phyloP scores from a whole-genome alignment of 2,797 vertebrate genomes.

The Muscicapa comitata region DNA sequence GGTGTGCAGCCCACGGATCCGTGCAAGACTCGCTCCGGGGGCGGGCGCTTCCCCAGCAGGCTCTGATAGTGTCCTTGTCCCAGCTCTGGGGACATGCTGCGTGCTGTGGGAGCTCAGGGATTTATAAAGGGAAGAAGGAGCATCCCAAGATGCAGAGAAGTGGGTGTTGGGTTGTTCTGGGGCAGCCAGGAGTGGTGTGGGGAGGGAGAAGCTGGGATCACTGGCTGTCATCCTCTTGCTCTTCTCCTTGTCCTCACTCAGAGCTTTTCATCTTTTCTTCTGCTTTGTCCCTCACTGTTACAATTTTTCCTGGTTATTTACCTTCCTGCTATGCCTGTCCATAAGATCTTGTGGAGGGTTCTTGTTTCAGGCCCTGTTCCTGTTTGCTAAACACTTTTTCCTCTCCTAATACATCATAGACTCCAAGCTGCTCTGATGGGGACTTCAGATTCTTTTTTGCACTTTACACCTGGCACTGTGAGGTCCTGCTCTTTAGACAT shows the following conservation, averaged over 20 bases:
- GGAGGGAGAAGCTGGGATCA: not conserved
- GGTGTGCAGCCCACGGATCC: not conserved
- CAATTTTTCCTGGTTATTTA: not conserved
- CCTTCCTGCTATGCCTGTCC: not conserved
- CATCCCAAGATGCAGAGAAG: not conserved
- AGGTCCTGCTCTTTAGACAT: not conserved
- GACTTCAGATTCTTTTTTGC: not conserved
- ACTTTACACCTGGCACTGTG: not conserved
- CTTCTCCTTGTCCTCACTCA: not conserved
- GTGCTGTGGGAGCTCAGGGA: not conserved
- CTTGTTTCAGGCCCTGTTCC: not conserved
- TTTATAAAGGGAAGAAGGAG: not conserved
- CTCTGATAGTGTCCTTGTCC: not conserved
- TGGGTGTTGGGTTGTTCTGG: not conserved
- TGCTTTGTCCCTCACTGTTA: not conserved
- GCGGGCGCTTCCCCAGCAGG: not conserved
- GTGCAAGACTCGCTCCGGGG: not conserved
- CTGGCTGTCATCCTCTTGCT: not conserved
- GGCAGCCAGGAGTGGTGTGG: fast-evolving
- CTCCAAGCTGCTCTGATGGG: not conserved
- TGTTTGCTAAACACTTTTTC: not conserved
- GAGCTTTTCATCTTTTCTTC: not conserved
- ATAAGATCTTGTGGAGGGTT: fast-evolving
- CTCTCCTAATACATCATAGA: not conserved
- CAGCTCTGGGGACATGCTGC: not conserved